phyloP scores from a whole-genome alignment of 2,113 vertebrate genomes.

The Axis porcinus region DNA sequence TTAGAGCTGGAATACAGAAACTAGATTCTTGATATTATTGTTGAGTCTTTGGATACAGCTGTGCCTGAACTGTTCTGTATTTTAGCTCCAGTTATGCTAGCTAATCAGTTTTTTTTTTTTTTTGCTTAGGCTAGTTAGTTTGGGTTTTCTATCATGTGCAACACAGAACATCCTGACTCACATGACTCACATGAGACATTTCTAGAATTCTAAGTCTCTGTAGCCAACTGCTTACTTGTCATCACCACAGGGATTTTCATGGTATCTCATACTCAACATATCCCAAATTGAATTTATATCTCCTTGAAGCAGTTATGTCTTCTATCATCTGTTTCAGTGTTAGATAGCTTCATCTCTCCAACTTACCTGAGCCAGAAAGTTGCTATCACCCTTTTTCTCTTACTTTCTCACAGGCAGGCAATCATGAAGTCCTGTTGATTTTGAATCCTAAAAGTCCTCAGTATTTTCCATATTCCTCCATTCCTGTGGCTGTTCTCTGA shows the following conservation, averaged over 20 bases:
- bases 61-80: neutral
- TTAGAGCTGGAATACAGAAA: neutral
- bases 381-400: neutral
- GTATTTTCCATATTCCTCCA: neutral
- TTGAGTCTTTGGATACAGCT: neutral
- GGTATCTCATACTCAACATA: neutral
- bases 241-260: neutral
- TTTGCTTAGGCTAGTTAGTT: neutral
- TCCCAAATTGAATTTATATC: neutral
- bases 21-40: neutral
- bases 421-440: neutral
- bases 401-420: neutral
- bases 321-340: neutral
- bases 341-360: neutral
- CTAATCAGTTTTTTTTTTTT: neutral
- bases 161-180: neutral
- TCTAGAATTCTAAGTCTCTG: neutral
- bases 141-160: neutral
- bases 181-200: neutral
- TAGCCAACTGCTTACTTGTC: neutral
- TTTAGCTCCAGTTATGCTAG: neutral
- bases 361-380: neutral
- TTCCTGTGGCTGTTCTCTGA: neutral
- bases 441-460: neutral
- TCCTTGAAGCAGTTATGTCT: neutral